Evolutionary conservation across 2,797 vertebrate species (phyloP).

Genomic region (Neomorphus geoffroyi): DNA sequence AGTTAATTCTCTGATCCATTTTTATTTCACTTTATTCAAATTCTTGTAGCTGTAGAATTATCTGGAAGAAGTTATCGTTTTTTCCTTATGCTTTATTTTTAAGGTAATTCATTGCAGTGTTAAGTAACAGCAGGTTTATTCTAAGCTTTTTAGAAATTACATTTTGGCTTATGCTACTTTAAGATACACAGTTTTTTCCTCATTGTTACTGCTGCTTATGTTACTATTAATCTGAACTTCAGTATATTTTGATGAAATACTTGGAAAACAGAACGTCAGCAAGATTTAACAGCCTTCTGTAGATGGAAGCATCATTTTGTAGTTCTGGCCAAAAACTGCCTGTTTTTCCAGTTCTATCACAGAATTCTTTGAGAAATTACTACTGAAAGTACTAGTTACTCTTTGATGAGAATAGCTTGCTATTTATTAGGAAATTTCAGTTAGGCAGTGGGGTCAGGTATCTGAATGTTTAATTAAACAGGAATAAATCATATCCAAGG

Average conservation of each 20-base stretch:
- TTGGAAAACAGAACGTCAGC: not conserved
- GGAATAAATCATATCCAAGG: not conserved
- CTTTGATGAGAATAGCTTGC: not conserved
- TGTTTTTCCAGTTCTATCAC: not conserved
- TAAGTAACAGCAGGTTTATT: not conserved
- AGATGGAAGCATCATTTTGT: not conserved
- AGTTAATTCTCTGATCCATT: not conserved
- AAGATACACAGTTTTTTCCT: not conserved
- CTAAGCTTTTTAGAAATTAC: not conserved
- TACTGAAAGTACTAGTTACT: not conserved
- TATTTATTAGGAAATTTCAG: not conserved
- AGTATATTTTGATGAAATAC: not conserved
- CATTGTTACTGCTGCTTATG: not conserved
- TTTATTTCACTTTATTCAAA: not conserved
- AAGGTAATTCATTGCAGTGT: not conserved
- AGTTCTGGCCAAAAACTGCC: not conserved
- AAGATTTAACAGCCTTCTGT: not conserved
- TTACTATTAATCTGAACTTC: not conserved
- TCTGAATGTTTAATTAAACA: not conserved
- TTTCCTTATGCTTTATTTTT: not conserved
- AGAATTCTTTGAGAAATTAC: not conserved
- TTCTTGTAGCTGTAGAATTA: not conserved
- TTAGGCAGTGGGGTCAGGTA: not conserved
- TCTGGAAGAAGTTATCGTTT: not conserved
- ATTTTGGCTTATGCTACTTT: not conserved